Percentiles rank a stretch among this genome's conserved stretches.
These are phyloP conservation scores for Bombus soroeensis DNA, from an alignment of 1,140 invertebrate genomes.

Conservation along the genomic window DNA sequence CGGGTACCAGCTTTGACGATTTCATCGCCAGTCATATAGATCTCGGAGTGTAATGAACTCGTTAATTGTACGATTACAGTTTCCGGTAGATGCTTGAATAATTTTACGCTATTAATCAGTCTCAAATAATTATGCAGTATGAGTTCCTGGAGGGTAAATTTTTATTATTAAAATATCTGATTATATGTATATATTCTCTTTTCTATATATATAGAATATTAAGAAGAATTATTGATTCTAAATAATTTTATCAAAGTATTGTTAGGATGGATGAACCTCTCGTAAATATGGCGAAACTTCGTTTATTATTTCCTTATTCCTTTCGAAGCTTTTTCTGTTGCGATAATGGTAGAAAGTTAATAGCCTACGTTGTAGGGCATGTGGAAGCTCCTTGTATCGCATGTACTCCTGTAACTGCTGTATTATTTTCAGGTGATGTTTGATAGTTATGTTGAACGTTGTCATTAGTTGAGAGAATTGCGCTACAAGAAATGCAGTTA, in stretches of 20 bases:
- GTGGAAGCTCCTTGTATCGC: constrained; percentile 73
- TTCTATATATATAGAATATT: not conserved
- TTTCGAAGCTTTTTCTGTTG: constrained; percentile 79
- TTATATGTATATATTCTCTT: not conserved
- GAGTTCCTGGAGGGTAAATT: constrained; percentile 76
- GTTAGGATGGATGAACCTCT: constrained; percentile 61
- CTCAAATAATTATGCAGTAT: constrained; percentile 79
- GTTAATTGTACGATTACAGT: constrained; percentile 76
- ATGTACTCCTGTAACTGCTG: constrained; percentile 76
- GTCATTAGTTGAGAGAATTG: constrained; percentile 68
- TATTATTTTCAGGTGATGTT: constrained; percentile 65
- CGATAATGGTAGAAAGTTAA: constrained; percentile 77
- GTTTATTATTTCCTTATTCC: constrained; percentile 78
- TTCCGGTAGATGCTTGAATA: constrained; percentile 80
- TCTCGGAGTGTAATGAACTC: constrained; percentile 75
- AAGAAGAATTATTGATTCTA: too few relatives aligned
- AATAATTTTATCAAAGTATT: not conserved
- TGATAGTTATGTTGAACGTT: constrained; percentile 64
- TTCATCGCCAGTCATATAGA: constrained; percentile 82
- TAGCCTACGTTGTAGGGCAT: constrained; percentile 67
- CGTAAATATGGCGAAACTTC: constrained; percentile 80
- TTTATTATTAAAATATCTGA: not conserved
- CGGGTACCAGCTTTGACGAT: constrained; percentile 80
- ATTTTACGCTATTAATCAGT: constrained; percentile 79
- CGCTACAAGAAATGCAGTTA: constrained; percentile 54